Percentiles rank a stretch among this genome's conserved stretches.
phyloP scores from a whole-genome alignment of 2,888 invertebrate species.

The Kryphioiulus occultus region DNA sequence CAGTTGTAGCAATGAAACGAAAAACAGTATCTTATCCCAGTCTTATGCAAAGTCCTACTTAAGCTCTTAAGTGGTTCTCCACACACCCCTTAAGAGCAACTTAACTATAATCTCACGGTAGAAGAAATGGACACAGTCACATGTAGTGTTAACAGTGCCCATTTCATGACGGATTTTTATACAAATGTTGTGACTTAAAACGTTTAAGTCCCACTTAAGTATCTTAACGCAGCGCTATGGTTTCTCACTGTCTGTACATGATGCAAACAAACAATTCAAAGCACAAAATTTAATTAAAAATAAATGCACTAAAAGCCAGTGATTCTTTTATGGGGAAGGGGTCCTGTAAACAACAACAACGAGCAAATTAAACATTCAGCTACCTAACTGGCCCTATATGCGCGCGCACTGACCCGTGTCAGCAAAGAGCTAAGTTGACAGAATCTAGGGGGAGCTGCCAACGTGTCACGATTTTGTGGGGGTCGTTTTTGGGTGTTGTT shows the following conservation, averaged over 20 bases:
- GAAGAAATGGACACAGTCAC: neutral
- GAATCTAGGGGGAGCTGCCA: neutral
- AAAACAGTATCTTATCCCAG: too few species aligned
- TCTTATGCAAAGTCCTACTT: too few species aligned
- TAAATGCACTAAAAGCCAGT: conserved; percentile 4
- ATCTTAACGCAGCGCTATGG: neutral
- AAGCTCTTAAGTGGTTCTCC: neutral
- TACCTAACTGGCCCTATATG: neutral
- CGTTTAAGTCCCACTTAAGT: neutral
- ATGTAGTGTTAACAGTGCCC: neutral
- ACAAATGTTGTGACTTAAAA: neutral
- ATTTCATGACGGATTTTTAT: neutral
- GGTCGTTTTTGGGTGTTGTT: neutral
- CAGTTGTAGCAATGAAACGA: too few species aligned
- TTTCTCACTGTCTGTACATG: neutral
- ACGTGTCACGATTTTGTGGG: neutral
- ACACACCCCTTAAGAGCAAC: neutral
- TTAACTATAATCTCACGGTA: neutral
- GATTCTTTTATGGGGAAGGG: neutral
- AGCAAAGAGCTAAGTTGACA: neutral
- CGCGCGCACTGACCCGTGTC: neutral
- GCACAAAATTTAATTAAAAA: neutral
- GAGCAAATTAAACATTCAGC: neutral
- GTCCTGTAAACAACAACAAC: neutral
- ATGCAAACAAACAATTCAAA: neutral